A percentile compares a stretch with the other conserved stretches of the same genome.
These are phyloP conservation scores for Virgularia gustaviana DNA, from an alignment of 92 coral and sea anemone genomes.

Conservation along the genomic window DNA sequence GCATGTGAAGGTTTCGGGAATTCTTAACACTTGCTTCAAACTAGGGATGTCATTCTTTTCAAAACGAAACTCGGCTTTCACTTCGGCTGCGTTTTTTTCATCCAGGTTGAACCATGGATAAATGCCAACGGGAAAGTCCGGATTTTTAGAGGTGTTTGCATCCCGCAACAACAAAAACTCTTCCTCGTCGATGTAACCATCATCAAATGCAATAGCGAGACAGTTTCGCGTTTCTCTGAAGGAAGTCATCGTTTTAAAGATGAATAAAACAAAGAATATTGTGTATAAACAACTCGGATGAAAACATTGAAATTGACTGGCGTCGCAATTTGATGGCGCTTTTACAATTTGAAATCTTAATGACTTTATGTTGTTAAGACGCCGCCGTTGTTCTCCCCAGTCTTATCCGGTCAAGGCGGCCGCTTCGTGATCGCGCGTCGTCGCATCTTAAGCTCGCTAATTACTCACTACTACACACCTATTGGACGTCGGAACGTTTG, in stretches of 20 bases:
- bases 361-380: no score
- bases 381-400: no score
- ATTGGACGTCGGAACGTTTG: no score
- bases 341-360: no score
- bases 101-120: neutral
- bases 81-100: constrained; percentile 3
- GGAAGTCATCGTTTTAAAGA: constrained; percentile 7
- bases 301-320: no score
- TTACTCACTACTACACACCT: no score
- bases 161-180: neutral
- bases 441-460: no score
- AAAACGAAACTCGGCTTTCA: constrained; percentile 4
- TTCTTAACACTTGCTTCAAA: neutral
- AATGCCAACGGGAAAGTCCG: constrained; percentile 6
- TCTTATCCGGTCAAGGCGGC: no score
- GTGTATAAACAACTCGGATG: no score
- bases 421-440: no score
- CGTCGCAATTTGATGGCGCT: no score
- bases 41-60: neutral
- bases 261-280: no score
- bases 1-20: constrained; percentile 1
- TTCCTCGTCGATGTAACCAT: constrained; percentile 4
- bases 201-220: neutral
- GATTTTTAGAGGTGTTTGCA: constrained; percentile 7
- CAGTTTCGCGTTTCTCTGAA: neutral